phyloP scores from a whole-genome alignment of 2,113 vertebrate genomes.

The Chrysemys picta region DNA sequence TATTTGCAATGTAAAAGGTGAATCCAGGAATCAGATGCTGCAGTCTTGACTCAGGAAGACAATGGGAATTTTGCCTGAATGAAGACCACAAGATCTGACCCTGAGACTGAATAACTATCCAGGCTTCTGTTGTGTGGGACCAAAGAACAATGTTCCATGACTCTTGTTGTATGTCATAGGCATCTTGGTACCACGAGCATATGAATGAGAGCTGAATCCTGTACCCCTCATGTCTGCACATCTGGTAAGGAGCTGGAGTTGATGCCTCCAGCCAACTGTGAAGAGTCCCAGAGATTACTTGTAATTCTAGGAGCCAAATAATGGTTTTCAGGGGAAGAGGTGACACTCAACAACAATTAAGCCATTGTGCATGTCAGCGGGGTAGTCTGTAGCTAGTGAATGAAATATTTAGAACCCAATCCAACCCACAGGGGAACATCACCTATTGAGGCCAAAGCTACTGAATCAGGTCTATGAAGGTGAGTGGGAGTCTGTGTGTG shows the following conservation, averaged over 20 bases:
- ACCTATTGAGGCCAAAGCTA: rapidly evolving
- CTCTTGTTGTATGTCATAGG: background rate
- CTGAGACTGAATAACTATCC: background rate
- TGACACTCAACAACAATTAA: background rate
- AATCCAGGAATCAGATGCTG: slow-evolving; percentile 5
- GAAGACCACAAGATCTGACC: background rate
- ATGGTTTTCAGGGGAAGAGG: background rate
- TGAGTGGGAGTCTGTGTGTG: background rate
- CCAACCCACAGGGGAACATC: background rate
- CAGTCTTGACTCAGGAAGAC: background rate
- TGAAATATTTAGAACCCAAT: too few relatives aligned
- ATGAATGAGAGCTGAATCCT: background rate
- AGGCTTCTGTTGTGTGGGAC: background rate
- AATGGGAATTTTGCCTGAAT: background rate
- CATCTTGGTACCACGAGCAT: background rate
- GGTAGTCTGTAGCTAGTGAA: background rate
- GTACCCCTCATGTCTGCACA: background rate
- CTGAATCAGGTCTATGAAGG: background rate
- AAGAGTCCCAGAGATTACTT: background rate
- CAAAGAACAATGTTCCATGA: background rate
- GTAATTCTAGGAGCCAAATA: background rate
- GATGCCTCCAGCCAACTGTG: background rate
- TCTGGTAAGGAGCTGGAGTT: background rate
- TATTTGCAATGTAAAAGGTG: background rate
- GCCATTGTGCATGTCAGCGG: background rate